Base-by-base conservation (phyloP, 92 coral and sea anemone genomes). In the Pocillopora meandrina region DNA sequence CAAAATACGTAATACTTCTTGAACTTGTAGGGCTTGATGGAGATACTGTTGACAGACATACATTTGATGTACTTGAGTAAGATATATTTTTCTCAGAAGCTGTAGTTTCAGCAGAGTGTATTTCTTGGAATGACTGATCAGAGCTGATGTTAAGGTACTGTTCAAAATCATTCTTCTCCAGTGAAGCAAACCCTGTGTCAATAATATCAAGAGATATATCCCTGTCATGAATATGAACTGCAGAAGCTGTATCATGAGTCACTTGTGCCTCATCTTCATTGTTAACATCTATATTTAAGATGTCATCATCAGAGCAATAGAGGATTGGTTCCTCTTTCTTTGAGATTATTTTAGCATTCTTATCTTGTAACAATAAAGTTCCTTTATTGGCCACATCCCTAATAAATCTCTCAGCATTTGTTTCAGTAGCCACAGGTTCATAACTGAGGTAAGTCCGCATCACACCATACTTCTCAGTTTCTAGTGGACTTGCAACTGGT, bases 371-470 rank as follows among this genome's bases (percentile, higher is more conserved):
- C 65, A 67, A 47, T 11, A 0, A 57, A 10, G 61, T 23, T 10
- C 20, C 26, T 17, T 26, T 18, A 35, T 31, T 71, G 26, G 74
- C 66, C 78, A 62, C 80, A 61, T 61, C 14, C 18, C 59, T 82
- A 72, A 31, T 61, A 17, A 60, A 11, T 9, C 67, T 33, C n/a
- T 82, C 90, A 42, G 66, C 74, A 65, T 61, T 62, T 17, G 72
- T 56, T n/a, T 78, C 89, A 73, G 78, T 74, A 15, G 47, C 64
- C 16, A 80, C 69, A 56, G 89, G 74, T 52, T 87, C 90, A 83
- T 93, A 93, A 76, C 97, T 91, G 21, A 93, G 82, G 78, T 93
- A 93, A 18, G 97, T 93, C 72, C 87, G 89, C 10, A 84, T 62
- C 17, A 82, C 73, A 59, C 57, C 57, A 6, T 87, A 26, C 11